These are phyloP conservation scores for Cantharis rufa DNA, from an alignment of 2,888 invertebrate species.

Conservation along the genomic window DNA sequence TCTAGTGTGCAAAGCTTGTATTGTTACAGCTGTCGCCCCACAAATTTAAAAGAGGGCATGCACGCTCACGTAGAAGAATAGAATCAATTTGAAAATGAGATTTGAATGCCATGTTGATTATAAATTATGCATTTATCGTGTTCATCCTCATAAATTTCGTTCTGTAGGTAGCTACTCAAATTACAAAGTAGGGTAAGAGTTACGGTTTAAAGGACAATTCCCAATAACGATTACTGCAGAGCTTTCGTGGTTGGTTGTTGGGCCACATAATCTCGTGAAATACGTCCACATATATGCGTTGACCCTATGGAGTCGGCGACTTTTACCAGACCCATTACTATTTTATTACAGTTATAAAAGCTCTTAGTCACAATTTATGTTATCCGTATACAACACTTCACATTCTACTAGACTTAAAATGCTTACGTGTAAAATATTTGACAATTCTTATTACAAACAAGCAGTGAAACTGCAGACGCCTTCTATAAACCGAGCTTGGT, in stretches of 20 bases:
- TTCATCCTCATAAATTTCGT: conserved; percentile 21
- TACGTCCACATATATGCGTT: conserved; percentile 39
- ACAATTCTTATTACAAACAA: conserved; percentile 53
- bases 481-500: conserved; percentile 49
- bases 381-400: conserved; percentile 48
- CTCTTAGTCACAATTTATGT: conserved; percentile 53
- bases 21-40: conserved; percentile 48
- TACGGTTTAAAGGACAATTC: conserved; percentile 27
- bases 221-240: conserved; percentile 30
- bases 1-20: conserved; percentile 33
- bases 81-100: conserved; percentile 28
- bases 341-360: conserved; percentile 54
- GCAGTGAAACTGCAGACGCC: conserved; percentile 47
- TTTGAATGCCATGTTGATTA: conserved; percentile 28
- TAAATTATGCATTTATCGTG: conserved; percentile 21
- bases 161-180: conserved; percentile 24
- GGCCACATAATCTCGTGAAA: conserved; percentile 38
- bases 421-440: conserved; percentile 54
- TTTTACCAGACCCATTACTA: conserved; percentile 49
- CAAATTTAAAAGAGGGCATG: conserved; percentile 35
- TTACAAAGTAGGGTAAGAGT: conserved; percentile 25
- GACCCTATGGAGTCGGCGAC: conserved; percentile 42
- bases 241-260: conserved; percentile 29
- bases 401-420: conserved; percentile 48
- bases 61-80: conserved; percentile 25